phyloP scores from a whole-genome alignment of 2,113 vertebrate species.

The Vulpes vulpes region DNA sequence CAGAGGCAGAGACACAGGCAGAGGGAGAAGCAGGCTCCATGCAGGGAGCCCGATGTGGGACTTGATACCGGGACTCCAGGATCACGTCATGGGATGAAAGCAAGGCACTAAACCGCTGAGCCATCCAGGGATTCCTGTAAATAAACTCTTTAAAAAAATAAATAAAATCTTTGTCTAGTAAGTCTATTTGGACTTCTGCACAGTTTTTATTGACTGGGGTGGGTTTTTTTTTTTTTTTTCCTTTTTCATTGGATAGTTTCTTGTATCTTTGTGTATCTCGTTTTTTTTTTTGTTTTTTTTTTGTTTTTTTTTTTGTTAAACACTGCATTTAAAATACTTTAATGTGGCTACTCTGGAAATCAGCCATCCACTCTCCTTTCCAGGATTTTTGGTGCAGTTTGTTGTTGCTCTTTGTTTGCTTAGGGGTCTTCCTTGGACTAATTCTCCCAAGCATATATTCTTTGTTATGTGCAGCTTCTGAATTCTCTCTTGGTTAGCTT shows the following conservation, averaged over 20 bases:
- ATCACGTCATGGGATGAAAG: too few relatives aligned
- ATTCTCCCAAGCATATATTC: background rate
- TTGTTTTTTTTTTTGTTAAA: background rate
- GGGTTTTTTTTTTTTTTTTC: background rate
- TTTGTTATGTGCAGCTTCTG: background rate
- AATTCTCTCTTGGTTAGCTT: background rate
- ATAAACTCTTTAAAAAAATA: background rate
- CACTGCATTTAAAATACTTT: background rate
- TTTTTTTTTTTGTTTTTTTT: background rate
- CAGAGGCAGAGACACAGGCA: too few relatives aligned
- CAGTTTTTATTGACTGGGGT: background rate
- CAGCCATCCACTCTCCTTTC: background rate
- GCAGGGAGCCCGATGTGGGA: too few relatives aligned
- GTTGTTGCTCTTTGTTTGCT: background rate
- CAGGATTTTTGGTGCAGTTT: background rate
- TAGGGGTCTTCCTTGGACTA: background rate
- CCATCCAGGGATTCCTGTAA: too few relatives aligned
- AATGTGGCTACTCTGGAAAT: background rate
- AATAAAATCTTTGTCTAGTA: background rate
- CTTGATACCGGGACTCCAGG: too few relatives aligned
- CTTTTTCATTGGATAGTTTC: background rate
- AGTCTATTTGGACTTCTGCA: background rate
- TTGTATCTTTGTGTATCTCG: background rate
- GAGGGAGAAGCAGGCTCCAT: too few relatives aligned
- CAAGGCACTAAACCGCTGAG: too few relatives aligned